Base-by-base conservation (phyloP, 2,797 vertebrate species). In the Rousettus madagascariensis region DNA sequence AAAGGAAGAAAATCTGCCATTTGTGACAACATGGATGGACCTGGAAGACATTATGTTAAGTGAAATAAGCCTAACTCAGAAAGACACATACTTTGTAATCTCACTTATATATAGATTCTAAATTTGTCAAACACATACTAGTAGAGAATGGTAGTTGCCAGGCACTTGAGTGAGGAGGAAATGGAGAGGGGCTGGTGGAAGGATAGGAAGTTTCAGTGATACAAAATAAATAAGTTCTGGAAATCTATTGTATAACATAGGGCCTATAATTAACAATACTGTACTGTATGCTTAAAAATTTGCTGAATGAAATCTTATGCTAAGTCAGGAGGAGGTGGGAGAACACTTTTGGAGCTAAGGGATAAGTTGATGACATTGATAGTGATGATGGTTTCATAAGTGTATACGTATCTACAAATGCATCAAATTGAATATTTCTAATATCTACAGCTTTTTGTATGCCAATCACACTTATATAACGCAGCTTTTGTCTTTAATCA, bases 401-500 rank as follows among this genome's bases (percentile, higher is more conserved):
- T 9, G 4, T 46, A 57, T 46, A 66, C 6, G 38, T n/a, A 89
- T 26, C 24, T 65, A 28, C n/a, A 83, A 46, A 49, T 10, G 41
- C 8, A 38, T 22, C 12, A 41, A 33, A 9, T 59, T 89, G 38
- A 75, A 36, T 57, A 68, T 3, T 17, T 75, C 57, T 55, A 89
- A 38, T 68, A 66, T 38, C 15, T 68, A n/a, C 6, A 86, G 57
- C 11, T 11, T 36, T 46, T 82, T 75, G 22, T 65, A 36, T 46
- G 15, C 80, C 53, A 80, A 8, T 87, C 11, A 24, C 43, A 36
- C 24, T 22, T 65, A 71, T 53, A 82, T 38, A 20, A 55, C 41
- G 13, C 30, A 66, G 38, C 36, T 85, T 93, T 97, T 19, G 93
- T 91, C 26, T 53, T 3, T 77, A 95, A 85, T 77, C 79, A 96